Conservation (phyloP, 2,113 vertebrate species). For the Macroglossus sobrinus region DNA sequence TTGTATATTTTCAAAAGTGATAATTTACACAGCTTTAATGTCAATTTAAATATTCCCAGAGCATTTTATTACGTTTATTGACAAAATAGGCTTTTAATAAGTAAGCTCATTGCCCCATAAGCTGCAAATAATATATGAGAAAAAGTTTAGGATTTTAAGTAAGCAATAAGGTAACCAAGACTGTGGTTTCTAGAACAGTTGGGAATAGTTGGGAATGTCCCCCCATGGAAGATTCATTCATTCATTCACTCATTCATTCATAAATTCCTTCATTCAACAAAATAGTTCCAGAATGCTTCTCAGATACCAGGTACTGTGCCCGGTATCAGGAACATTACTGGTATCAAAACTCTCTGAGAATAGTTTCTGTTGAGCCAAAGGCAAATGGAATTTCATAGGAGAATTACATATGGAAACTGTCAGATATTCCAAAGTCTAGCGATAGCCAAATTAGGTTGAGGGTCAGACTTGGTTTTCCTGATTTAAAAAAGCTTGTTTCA, state of each 20-base stretch:
- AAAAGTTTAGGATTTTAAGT: background rate
- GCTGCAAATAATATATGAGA: background rate
- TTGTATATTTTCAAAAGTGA: background rate
- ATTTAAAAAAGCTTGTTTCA: background rate
- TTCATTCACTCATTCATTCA: background rate
- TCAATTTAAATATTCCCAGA: background rate
- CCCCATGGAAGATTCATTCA: background rate
- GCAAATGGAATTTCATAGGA: background rate
- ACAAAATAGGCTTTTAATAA: conserved; percentile 6
- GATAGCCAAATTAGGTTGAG: background rate
- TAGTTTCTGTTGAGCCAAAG: background rate
- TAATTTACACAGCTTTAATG: background rate
- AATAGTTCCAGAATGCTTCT: background rate
- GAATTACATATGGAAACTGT: background rate
- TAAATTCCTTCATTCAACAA: background rate
- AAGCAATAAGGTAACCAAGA: background rate
- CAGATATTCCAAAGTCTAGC: background rate
- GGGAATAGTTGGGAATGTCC: background rate
- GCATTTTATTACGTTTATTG: background rate
- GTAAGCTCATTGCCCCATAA: background rate
- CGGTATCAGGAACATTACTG: background rate
- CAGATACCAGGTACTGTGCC: background rate
- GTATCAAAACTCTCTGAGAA: background rate
- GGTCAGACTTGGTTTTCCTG: background rate
- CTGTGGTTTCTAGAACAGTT: background rate